Conservation (phyloP, 2,797 vertebrate species). For the Sphenodon punctatus region DNA sequence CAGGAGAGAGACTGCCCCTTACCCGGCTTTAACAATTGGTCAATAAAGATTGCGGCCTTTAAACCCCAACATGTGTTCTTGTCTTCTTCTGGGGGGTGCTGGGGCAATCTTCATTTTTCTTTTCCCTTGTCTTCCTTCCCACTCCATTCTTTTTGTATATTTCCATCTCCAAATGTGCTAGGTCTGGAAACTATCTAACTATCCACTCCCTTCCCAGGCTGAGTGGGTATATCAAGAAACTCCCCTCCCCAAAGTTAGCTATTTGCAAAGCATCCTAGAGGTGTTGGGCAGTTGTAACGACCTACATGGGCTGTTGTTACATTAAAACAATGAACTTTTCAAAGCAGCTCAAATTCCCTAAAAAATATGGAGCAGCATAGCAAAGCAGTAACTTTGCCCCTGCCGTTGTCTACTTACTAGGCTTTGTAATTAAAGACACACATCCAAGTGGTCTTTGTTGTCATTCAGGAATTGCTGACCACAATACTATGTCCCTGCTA, state of each 20-base stretch:
- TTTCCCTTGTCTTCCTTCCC: no score
- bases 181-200: no score
- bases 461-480: neutral
- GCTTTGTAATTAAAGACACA: neutral
- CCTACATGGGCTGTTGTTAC: neutral
- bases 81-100: no score
- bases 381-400: neutral
- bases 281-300: no score
- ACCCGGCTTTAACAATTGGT: no score
- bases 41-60: no score
- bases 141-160: no score
- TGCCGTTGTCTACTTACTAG: neutral
- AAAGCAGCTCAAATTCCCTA: neutral
- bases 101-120: no score
- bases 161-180: no score
- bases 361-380: neutral
- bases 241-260: neutral
- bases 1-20: no score
- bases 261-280: neutral
- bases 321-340: neutral
- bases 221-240: no score
- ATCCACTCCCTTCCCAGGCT: neutral
- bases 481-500: neutral
- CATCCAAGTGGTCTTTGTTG: neutral
- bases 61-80: no score